phyloP scores from a whole-genome alignment of 2,888 invertebrate genomes.

The Acrobasis consociella region DNA sequence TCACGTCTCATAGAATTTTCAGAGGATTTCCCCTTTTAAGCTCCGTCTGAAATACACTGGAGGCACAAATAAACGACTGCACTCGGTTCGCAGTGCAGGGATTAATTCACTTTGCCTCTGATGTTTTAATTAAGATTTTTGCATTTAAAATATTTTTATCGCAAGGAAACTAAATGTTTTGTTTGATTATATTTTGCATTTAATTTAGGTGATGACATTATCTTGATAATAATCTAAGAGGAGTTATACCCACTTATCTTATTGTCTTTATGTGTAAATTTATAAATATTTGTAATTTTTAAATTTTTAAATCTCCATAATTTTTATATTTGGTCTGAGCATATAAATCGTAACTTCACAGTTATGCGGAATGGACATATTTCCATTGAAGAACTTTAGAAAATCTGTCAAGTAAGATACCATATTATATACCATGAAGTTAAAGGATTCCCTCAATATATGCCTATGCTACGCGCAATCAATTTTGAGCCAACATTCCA shows the following conservation, averaged over 20 bases:
- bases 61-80: constrained; percentile 68
- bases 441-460: no score
- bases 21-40: constrained; percentile 65
- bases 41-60: constrained; percentile 64
- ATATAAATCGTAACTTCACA: no score
- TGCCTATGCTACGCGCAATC: no score
- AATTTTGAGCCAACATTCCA: no score
- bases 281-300: no score
- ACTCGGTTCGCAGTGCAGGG: constrained; percentile 52
- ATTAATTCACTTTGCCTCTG: constrained; percentile 63
- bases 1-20: constrained; percentile 45
- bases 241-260: neutral
- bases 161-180: constrained; percentile 6
- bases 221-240: neutral
- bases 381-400: no score
- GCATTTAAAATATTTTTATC: constrained; percentile 26
- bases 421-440: no score
- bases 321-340: no score
- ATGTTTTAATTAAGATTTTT: constrained; percentile 67
- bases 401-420: no score
- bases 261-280: neutral
- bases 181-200: neutral
- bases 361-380: no score
- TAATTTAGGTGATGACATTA: constrained; percentile 5
- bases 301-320: no score